phyloP scores from a whole-genome alignment of 2,888 invertebrate genomes.

The Branchipolynoe longqiensis region DNA sequence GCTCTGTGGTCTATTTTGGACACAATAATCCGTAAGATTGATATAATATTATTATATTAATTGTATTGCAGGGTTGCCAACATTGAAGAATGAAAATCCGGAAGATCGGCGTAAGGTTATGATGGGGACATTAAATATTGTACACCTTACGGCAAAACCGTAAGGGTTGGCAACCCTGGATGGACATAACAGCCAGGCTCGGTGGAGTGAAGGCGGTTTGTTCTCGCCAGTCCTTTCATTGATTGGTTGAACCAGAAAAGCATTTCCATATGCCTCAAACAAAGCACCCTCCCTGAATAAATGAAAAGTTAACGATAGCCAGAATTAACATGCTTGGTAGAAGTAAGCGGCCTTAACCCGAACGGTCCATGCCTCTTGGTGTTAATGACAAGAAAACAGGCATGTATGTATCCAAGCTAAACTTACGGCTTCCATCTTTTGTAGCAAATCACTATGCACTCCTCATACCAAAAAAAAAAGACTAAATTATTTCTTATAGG shows the following conservation, averaged over 20 bases:
- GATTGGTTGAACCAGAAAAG: conserved; percentile 32
- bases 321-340: conserved; percentile 11
- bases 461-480: not conserved
- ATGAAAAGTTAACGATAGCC: no score
- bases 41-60: no score
- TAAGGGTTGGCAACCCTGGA: no score
- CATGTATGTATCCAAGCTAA: not conserved
- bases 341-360: conserved; percentile 1
- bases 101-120: no score
- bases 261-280: not conserved
- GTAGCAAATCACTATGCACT: not conserved
- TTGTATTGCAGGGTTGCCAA: no score
- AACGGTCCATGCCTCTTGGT: conserved; percentile 3
- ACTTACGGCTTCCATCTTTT: not conserved
- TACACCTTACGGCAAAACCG: no score
- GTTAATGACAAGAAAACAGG: not conserved
- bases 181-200: conserved; percentile 29
- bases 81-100: no score
- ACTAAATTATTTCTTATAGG: not conserved
- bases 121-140: no score
- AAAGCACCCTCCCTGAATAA: not conserved
- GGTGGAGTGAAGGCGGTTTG: conserved; percentile 10
- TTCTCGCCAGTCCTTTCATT: conserved; percentile 52
- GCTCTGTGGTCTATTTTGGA: no score
- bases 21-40: no score